Evolutionary conservation across 2,888 invertebrate species (phyloP).

Genomic region (Erebia epiphron): DNA sequence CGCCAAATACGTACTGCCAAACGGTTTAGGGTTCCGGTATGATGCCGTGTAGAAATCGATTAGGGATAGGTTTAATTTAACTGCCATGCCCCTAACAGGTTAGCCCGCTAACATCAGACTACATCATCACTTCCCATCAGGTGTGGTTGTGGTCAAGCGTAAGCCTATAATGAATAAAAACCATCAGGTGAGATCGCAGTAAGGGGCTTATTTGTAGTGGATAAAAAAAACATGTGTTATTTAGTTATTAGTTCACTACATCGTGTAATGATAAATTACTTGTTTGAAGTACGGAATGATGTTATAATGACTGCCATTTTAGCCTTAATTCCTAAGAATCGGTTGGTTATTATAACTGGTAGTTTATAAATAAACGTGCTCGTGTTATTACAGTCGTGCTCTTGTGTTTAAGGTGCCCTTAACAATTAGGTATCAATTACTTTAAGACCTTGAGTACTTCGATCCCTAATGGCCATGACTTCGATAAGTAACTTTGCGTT

Average conservation of each 20-base stretch:
- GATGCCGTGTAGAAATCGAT: too few species aligned
- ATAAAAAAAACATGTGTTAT: slow-evolving; percentile 7
- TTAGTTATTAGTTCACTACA: slow-evolving; percentile 1
- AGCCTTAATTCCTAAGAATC: slow-evolving; percentile 17
- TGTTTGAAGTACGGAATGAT: slow-evolving; percentile 13
- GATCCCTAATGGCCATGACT: neutral
- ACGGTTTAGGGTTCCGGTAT: too few species aligned
- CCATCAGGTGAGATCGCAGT: too few species aligned
- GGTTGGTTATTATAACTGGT: slow-evolving; percentile 7
- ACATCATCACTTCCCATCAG: too few species aligned
- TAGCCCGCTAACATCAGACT: too few species aligned
- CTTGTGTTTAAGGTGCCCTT: neutral
- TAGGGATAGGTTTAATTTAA: too few species aligned
- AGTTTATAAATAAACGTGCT: slow-evolving; percentile 10
- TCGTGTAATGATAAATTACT: slow-evolving; percentile 18
- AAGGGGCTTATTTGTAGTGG: too few species aligned
- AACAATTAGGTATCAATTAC: neutral
- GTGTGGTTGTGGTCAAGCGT: too few species aligned
- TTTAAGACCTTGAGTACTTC: neutral
- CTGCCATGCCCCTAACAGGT: too few species aligned
- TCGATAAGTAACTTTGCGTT: neutral
- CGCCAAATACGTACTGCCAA: too few species aligned
- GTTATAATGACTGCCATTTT: slow-evolving; percentile 14
- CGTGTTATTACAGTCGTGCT: neutral
- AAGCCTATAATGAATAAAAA: too few species aligned